Evolutionary conservation across 30 jellyfish, hydroid and myxozoan genomes (phyloP).

Genomic region (Cassiopea andromeda): DNA sequence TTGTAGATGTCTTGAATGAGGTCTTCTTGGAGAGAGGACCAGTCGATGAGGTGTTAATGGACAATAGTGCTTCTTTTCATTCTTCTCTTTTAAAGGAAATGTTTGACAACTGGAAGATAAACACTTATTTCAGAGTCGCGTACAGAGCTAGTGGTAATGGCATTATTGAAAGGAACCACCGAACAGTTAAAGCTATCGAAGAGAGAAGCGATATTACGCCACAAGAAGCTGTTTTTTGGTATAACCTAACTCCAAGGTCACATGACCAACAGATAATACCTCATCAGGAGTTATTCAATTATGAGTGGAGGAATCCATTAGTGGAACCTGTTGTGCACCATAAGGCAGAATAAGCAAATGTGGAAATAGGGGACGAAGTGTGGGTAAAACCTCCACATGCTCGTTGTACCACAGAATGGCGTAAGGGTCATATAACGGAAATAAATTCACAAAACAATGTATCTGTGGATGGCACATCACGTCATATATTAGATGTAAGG

Average conservation of each 20-base stretch:
- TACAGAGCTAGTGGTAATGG: conserved; percentile 46
- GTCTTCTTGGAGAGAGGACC: conserved; percentile 40
- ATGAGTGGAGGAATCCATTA: conserved; percentile 18
- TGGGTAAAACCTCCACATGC: conserved; percentile 30
- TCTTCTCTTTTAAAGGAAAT: neutral
- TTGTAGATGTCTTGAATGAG: neutral
- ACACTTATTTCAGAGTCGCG: neutral
- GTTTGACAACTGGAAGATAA: neutral
- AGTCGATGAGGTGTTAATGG: conserved; percentile 24
- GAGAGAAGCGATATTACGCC: conserved; percentile 11
- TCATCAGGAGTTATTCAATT: conserved; percentile 14
- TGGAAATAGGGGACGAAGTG: conserved; percentile 39
- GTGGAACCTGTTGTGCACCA: conserved; percentile 17
- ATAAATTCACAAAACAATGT: conserved; percentile 13
- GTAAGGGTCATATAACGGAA: neutral
- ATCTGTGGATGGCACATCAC: conserved; percentile 32
- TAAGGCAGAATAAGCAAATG: conserved; percentile 19
- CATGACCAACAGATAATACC: conserved; percentile 33
- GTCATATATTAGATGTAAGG: conserved; percentile 24
- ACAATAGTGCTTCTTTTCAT: conserved; percentile 18
- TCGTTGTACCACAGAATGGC: conserved; percentile 27
- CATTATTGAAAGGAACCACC: conserved; percentile 27
- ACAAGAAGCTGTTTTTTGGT: conserved; percentile 18
- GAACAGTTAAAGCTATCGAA: conserved; percentile 19
- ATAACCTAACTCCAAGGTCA: conserved; percentile 26